A percentile compares a stretch with the other conserved stretches of the same genome.
These are phyloP conservation scores for Subanguina moxae DNA, from an alignment of 1,140 invertebrate species.

Conservation along the genomic window DNA sequence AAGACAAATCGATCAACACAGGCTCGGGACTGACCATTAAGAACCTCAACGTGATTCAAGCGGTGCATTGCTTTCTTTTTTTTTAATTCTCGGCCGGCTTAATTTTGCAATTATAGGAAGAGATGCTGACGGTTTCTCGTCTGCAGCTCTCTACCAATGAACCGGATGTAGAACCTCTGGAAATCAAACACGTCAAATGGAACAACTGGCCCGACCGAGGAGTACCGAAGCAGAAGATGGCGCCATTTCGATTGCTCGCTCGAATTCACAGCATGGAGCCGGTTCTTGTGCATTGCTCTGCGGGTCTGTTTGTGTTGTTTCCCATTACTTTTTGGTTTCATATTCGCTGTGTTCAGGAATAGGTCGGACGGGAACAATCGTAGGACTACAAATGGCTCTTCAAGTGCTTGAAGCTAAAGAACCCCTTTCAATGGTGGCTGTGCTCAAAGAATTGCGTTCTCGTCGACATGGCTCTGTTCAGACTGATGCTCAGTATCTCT, in stretches of 20 bases:
- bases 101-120: background rate
- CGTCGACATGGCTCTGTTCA: constrained; percentile 45
- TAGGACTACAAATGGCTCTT: constrained; percentile 38
- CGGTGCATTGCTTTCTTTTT: constrained; percentile 7
- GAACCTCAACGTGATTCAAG: background rate
- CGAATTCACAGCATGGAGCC: constrained; percentile 11
- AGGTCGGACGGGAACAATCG: constrained; percentile 44
- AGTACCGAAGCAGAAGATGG: constrained; percentile 30
- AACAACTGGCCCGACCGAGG: constrained; percentile 42
- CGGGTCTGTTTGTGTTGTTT: constrained; percentile 14
- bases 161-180: constrained; percentile 1
- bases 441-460: constrained; percentile 38
- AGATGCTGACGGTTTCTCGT: constrained; percentile 11
- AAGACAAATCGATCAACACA: background rate
- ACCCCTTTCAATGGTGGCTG: constrained; percentile 17
- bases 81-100: constrained; percentile 3
- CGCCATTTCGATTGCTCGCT: constrained; percentile 21
- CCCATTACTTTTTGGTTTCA: background rate
- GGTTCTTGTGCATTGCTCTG: constrained; percentile 41
- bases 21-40: constrained; percentile 4
- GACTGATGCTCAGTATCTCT: constrained; percentile 22
- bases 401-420: constrained; percentile 30
- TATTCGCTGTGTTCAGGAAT: constrained; percentile 26
- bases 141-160: background rate
- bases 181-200: constrained; percentile 32